Conservation (phyloP, 2,113 vertebrate genomes). For the Struthidea cinerea region DNA sequence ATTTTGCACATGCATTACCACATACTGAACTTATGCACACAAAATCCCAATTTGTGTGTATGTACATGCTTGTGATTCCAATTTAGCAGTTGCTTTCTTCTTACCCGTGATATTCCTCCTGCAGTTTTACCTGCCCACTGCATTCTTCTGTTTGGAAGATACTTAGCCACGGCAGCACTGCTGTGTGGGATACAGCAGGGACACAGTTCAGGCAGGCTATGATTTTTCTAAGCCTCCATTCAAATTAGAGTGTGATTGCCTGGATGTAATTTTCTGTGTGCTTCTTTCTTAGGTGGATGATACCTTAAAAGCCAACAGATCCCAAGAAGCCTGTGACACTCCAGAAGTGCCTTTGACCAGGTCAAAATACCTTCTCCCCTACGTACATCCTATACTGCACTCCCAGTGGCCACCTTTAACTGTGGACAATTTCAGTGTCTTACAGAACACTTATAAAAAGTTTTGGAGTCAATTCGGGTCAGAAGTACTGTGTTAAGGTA, state of each 20-base stretch:
- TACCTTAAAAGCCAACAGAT: not conserved
- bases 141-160: not conserved
- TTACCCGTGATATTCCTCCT: not conserved
- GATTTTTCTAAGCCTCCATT: not conserved
- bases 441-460: not conserved
- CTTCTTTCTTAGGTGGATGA: not conserved
- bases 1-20: slow-evolving; percentile 27
- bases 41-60: slow-evolving; percentile 1
- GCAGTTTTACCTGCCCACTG: not conserved
- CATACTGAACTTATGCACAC: not conserved
- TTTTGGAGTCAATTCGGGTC: not conserved
- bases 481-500: not conserved
- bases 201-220: not conserved
- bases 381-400: not conserved
- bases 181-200: not conserved
- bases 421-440: not conserved
- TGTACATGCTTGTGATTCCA: not conserved
- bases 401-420: not conserved
- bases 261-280: not conserved
- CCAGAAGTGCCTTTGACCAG: not conserved
- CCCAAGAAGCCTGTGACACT: not conserved
- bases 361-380: not conserved
- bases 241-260: not conserved
- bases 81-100: not conserved
- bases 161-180: not conserved